Evolutionary conservation across 2,113 vertebrate species (phyloP), one percentile per base, ranked within the genome.

Genomic region (Mobula birostris): DNA sequence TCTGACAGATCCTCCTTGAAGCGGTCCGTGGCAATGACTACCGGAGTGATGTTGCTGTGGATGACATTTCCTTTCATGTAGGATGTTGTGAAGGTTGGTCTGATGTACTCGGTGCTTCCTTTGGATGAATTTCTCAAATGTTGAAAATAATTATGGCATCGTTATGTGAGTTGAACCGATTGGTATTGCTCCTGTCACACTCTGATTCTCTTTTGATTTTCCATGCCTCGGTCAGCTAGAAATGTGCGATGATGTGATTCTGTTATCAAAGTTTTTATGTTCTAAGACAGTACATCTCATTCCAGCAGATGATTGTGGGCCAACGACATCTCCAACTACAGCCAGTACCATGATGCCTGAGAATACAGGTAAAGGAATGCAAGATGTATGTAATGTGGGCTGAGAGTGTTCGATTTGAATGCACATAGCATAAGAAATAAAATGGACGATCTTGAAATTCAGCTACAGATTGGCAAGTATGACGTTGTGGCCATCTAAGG

Each of bases 1-100:
- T 94, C 94, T 94, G n/a, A 48, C 68, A 98, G 98, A 96, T 98
- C 58, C 94, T 98, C 85, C 96, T 98, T 95, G 97, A 98, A 77
- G 98, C 97, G 2, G 94, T 95, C 68, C 96, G 95, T 96, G 97
- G 97, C 85, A 96, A 97, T 88, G 96, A 96, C 63, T 68, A 95
- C 74, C 94, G 94, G 36, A 97, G 97, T 63, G 95, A 98, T 94
- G 80, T 97, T 83, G 97, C 97, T 0, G 80, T 98, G 94, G 97
- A 98, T 95, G 98, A 98, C 72, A 32, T 98, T 9, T 96, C 95
- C n/a, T 6, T 98, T 92, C 93, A 93, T 36, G 85, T 1, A 12
- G 97, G 97, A 94, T 92, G 32, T 27, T 98, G 97, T 63, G 7
- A 40, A 95, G 96, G 97, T 98, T 32, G 29, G 76, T 88, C 29